Percentiles rank a stretch among this genome's conserved stretches.
phyloP scores from a whole-genome alignment of 2,888 invertebrate species.

The Tiliacea aurago region DNA sequence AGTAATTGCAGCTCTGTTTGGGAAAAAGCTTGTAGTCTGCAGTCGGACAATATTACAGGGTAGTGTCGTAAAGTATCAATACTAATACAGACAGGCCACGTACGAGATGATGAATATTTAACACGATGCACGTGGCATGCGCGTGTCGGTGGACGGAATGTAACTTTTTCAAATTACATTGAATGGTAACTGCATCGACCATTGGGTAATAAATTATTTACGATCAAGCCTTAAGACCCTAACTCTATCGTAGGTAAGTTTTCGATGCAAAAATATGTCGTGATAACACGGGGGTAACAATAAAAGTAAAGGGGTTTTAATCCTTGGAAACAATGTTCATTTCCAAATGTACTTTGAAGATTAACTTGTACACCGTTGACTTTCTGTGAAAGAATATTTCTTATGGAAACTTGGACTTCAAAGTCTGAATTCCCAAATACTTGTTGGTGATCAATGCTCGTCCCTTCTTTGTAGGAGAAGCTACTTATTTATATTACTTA shows the following conservation, averaged over 20 bases:
- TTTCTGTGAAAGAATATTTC: neutral
- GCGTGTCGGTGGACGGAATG: constrained; percentile 3
- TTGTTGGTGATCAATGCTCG: neutral
- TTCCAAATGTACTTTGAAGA: neutral
- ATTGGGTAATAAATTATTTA: constrained; percentile 7
- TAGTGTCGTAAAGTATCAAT: too few relatives aligned
- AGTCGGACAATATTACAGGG: neutral
- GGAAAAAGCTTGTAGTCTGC: neutral
- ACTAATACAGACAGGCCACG: neutral
- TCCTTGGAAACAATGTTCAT: neutral
- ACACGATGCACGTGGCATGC: neutral
- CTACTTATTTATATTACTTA: too few relatives aligned
- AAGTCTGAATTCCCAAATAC: neutral
- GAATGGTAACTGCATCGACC: neutral
- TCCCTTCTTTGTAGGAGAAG: too few relatives aligned
- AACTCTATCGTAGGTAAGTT: neutral
- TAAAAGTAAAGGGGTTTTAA: neutral
- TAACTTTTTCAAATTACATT: neutral
- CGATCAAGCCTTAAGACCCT: neutral
- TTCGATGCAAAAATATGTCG: neutral
- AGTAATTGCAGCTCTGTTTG: neutral
- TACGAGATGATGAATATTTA: constrained; percentile 4
- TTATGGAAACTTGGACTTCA: neutral
- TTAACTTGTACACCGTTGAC: neutral
- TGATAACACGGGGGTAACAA: neutral